Evolutionary conservation across 2,797 vertebrate species (phyloP).

Genomic region (Siniperca scherzeri): DNA sequence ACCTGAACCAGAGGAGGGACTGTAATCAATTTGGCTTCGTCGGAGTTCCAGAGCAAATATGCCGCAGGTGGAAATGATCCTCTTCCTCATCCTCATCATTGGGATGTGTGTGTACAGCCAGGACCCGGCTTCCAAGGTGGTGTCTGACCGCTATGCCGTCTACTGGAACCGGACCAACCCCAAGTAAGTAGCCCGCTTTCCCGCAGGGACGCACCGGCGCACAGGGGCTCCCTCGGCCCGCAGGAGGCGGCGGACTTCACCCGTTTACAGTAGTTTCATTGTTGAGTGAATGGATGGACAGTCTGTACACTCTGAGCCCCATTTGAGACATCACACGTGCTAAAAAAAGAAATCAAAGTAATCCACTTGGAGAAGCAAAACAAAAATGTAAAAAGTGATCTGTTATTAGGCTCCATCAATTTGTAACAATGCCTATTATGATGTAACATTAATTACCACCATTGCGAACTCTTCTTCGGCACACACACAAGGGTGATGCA

Average conservation of each 20-base stretch:
- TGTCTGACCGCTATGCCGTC: conserved; percentile 96
- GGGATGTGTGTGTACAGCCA: conserved; percentile 92
- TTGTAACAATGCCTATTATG: too few species aligned
- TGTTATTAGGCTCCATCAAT: not conserved
- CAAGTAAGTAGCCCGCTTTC: conserved; percentile 86
- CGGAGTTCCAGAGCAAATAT: conserved; percentile 75
- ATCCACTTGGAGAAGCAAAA: not conserved
- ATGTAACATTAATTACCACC: not conserved
- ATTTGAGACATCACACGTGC: not conserved
- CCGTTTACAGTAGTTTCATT: not conserved
- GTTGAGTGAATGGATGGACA: not conserved
- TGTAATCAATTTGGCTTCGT: conserved; percentile 25
- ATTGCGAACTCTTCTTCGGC: not conserved
- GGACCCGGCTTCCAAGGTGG: conserved; percentile 94
- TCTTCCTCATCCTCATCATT: conserved; percentile 88
- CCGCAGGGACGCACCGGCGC: conserved; percentile 10
- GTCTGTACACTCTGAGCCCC: not conserved
- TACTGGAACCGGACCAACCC: conserved; percentile 98
- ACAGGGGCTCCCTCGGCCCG: conserved; percentile 12
- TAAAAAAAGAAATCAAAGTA: not conserved
- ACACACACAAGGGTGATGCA: not conserved
- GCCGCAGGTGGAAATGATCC: conserved; percentile 95
- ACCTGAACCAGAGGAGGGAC: conserved; percentile 50
- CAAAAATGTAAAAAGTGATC: not conserved
- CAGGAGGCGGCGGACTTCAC: conserved; percentile 26